A percentile compares a stretch with the other conserved stretches of the same genome.
These are phyloP conservation scores for Rhea americana DNA, from an alignment of 2,113 vertebrate genomes.

Conservation along the genomic window DNA sequence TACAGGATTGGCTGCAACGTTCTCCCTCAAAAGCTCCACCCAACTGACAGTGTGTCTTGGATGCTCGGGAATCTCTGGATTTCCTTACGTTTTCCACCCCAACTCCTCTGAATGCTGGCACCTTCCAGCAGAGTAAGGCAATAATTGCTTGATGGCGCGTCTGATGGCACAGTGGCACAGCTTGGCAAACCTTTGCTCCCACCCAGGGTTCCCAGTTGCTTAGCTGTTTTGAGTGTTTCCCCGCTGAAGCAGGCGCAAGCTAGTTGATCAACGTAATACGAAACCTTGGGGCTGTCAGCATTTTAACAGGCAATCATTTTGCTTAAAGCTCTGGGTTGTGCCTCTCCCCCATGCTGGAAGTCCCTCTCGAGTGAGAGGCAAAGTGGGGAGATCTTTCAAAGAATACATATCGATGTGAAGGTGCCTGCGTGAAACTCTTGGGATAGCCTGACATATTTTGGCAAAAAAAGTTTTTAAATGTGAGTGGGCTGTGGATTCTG, in stretches of 20 bases:
- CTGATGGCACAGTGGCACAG: neutral
- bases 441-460: neutral
- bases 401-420: neutral
- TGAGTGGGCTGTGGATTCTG: neutral
- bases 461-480: neutral
- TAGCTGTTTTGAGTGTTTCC: neutral
- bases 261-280: neutral
- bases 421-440: fast-evolving
- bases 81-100: slow-evolving; percentile 18
- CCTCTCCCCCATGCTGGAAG: neutral
- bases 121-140: neutral
- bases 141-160: neutral
- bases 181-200: neutral
- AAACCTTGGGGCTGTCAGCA: neutral
- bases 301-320: neutral
- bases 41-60: slow-evolving; percentile 22
- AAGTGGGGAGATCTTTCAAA: neutral
- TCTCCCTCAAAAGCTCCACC: slow-evolving; percentile 58
- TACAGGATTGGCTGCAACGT: slow-evolving; percentile 41
- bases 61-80: slow-evolving; percentile 32
- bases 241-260: neutral
- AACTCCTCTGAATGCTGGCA: neutral
- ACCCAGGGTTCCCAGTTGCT: neutral
- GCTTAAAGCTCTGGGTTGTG: neutral
- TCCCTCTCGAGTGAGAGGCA: neutral